Base-by-base conservation (phyloP, 2,113 vertebrate genomes). In the Galeopterus variegatus region DNA sequence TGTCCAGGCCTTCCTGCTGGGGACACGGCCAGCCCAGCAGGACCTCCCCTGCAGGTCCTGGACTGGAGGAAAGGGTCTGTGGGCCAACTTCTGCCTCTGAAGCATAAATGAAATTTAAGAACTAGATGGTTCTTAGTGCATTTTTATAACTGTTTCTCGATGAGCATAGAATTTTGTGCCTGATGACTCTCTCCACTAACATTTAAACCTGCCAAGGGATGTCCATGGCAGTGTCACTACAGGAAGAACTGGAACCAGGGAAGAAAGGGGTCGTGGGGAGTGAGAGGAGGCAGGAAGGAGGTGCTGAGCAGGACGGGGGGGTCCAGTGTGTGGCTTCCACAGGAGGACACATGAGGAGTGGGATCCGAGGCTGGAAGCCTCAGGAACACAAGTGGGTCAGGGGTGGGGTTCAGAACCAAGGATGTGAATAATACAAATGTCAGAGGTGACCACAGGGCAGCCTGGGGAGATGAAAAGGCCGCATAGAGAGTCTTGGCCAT, bases 1-100 rank as follows among this genome's bases (percentile, higher is more conserved):
- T 0, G 3, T 1, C 0, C 75, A 2, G 64, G 9, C 54, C 73
- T 50, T 8, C 54, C 50, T 60, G 3, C 2, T 5, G 2, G 41
- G 52, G 7, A 77, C 41, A 21, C 1, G 54, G 23, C 41, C 65
- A 28, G 28, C n/a, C 58, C 31, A 5, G 62, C 73, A 48, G 36
- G 50, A n/a, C 31, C 41, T 36, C 11, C 54, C 33, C 7, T 6
- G 15, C 50, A 26, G 26, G 50, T 14, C 50, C 62, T 28, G 24
- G 33, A 17, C 26, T 31, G 3, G 9, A 41, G 13, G 26, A 64
- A 65, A 41, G 56, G 4, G 26, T 54, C 45, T 11, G 19, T 21
- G 65, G 54, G 19, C 45, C 0, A 5, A 54, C 54, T 64, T 64
- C 65, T 64, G 85, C 65, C 41, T 73, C 0, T 18, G 14, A 28